Evolutionary conservation across 2,113 vertebrate genomes (phyloP), one percentile per base, ranked within the genome.

Genomic region (Burhinus oedicnemus): DNA sequence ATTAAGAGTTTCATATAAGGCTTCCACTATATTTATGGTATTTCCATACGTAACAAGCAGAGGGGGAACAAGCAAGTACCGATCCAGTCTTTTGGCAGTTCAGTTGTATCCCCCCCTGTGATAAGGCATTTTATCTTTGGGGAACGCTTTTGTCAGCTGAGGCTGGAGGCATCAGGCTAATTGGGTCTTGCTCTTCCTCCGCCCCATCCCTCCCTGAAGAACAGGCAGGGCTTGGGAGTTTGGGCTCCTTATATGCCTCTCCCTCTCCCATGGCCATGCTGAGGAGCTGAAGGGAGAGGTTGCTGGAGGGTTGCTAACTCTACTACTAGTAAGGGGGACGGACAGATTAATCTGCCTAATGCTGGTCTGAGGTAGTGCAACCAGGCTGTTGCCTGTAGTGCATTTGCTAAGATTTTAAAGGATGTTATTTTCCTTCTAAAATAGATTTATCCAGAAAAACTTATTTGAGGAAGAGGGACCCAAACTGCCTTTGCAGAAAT

Each of bases 111-210:
- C 15, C 6, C 6, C 3, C 40, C 18, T 23, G 42, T 14, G 9
- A 19, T 17, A 22, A n/a, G 61, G 40, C 17, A n/a, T 45, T 6
- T 2, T 26, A 12, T 69, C 64, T 64, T 54, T 34, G 38, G 22
- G 30, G 16, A 1, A 3, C 0, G 0, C 32, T 75, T 38, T n/a
- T 27, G 27, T 64, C 38, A 2, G 2, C 34, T 0, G 3, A 12
- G 61, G 45, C 61, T 68, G 52, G 62, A 89, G 19, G 38, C 7
- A 2, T 57, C 1, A 2, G 19, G 42, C 29, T 21, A 3, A 42
- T n/a, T 12, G 64, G 22, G 32, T 38, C 44, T 32, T 12, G 8
- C 12, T 81, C 17, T 51, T 83, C 36, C 15, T 80, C 25, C 0
- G 0, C 3, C 17, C 7, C 11, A 5, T 55, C 19, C 6, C 18